These are phyloP conservation scores for Phocides pigmalion DNA, from an alignment of 1,140 invertebrate genomes.

Conservation along the genomic window DNA sequence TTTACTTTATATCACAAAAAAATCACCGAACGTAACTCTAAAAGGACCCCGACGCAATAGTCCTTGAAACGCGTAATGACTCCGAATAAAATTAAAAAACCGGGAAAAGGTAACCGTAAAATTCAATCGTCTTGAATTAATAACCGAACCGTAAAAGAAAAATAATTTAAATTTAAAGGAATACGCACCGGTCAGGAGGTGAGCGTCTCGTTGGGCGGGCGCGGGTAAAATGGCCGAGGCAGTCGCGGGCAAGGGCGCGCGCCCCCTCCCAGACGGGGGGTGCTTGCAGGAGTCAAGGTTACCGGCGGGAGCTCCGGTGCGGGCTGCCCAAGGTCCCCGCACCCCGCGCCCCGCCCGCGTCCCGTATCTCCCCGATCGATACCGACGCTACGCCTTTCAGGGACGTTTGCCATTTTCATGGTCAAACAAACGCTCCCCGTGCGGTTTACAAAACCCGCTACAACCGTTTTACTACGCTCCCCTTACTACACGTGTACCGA, in stretches of 20 bases:
- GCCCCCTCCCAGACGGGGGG: constrained; percentile 27
- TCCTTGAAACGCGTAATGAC: too few relatives aligned
- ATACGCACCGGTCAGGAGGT: background rate
- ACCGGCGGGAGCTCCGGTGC: constrained; percentile 47
- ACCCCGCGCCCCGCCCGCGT: constrained; percentile 37
- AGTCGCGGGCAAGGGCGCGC: constrained; percentile 17
- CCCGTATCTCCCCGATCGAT: too few relatives aligned
- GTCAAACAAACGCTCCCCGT: background rate
- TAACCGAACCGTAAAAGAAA: too few relatives aligned
- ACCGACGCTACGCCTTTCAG: constrained; percentile 16
- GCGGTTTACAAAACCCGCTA: background rate
- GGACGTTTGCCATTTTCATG: constrained; percentile 11
- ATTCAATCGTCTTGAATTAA: too few relatives aligned
- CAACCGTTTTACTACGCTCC: background rate
- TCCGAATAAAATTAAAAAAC: too few relatives aligned
- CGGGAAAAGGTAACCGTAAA: too few relatives aligned
- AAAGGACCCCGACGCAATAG: too few relatives aligned
- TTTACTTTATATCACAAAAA: too few relatives aligned
- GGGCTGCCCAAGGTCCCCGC: constrained; percentile 39
- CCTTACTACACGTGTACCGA: background rate
- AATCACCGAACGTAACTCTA: too few relatives aligned
- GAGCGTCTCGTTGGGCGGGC: constrained; percentile 17
- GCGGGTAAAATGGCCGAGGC: constrained; percentile 15
- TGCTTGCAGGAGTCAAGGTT: constrained; percentile 54
- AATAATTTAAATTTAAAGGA: background rate